A percentile compares a stretch with the other conserved stretches of the same genome.
phyloP scores from a whole-genome alignment of 2,797 vertebrate genomes.

The Gadopsis marmoratus region DNA sequence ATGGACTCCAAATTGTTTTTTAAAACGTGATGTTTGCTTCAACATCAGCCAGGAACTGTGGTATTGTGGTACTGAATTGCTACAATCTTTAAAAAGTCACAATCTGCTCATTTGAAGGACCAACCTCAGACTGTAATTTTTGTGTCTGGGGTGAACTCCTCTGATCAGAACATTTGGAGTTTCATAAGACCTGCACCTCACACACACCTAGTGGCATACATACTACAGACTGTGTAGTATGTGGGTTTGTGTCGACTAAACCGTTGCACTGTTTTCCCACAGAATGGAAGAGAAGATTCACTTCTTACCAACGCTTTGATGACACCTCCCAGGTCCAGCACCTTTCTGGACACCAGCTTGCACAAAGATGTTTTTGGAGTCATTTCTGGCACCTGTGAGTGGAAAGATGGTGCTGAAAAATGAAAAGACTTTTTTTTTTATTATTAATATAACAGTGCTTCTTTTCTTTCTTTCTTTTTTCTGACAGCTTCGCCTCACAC shows the following conservation, averaged over 20 bases:
- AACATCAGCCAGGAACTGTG: not conserved
- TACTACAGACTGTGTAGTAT: not conserved
- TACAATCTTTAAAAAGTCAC: not conserved
- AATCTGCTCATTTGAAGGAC: not conserved
- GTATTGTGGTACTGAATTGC: not conserved
- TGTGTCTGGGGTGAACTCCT: not conserved
- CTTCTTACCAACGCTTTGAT: conserved; percentile 84
- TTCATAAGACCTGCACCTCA: not conserved
- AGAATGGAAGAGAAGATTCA: conserved; percentile 92
- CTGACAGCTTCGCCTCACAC: conserved; percentile 92
- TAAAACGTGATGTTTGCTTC: not conserved
- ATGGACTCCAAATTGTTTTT: no score
- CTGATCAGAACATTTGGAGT: not conserved
- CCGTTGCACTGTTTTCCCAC: conserved; percentile 36
- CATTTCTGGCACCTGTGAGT: conserved; percentile 95
- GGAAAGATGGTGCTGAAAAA: not conserved
- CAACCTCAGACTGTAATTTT: not conserved
- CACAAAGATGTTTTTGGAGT: conserved; percentile 97
- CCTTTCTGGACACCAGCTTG: conserved; percentile 90
- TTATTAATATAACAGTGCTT: not conserved
- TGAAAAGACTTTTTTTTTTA: not conserved
- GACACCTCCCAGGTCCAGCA: conserved; percentile 92
- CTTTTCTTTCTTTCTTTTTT: conserved; percentile 4
- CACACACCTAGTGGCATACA: conserved; percentile 35
- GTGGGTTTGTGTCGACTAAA: not conserved